Evolutionary conservation across 2,113 vertebrate genomes (phyloP).

Genomic region (Zosterops hypoxanthus): DNA sequence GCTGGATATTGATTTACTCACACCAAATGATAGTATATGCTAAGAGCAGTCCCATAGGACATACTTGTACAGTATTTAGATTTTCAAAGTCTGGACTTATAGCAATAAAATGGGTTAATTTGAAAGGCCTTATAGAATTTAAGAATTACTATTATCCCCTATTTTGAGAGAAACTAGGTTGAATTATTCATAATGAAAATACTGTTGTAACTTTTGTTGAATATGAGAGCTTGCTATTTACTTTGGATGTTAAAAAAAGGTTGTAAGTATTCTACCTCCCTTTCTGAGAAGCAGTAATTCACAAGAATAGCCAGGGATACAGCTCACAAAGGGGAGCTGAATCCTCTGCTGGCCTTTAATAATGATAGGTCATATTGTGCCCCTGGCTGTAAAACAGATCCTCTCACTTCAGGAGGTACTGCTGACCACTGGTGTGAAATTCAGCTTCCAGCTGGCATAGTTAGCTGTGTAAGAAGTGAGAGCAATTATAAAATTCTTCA

Average conservation of each 20-base stretch:
- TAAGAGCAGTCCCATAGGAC: neutral
- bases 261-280: neutral
- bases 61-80: neutral
- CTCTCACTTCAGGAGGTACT: constrained; percentile 3
- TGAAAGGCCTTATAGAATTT: neutral
- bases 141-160: neutral
- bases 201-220: neutral
- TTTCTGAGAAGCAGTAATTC: neutral
- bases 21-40: neutral
- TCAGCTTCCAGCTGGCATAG: neutral
- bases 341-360: neutral
- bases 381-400: constrained; percentile 3
- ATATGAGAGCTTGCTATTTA: neutral
- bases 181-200: neutral
- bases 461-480: neutral
- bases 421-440: neutral
- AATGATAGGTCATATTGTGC: neutral
- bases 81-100: neutral
- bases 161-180: neutral
- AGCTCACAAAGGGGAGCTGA: neutral
- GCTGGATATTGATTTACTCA: constrained; percentile 27
- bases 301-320: neutral
- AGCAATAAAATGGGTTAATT: neutral
- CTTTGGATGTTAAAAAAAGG: neutral
- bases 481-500: neutral